Base-by-base conservation (phyloP, 1,140 invertebrate genomes). In the Bombus pascuorum region DNA sequence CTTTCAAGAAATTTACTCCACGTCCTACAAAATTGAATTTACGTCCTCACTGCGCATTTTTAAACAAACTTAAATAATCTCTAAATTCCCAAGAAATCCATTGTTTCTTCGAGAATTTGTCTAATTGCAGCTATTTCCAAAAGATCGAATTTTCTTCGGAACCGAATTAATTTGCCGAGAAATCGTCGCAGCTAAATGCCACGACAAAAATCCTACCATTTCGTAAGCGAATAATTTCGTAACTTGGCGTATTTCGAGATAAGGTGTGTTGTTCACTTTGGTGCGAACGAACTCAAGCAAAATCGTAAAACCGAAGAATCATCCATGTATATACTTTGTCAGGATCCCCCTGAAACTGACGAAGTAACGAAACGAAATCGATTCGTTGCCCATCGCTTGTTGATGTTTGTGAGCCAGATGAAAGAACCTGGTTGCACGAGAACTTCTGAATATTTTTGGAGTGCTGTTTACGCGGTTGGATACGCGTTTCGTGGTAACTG, bases 371-470 rank as follows among this genome's bases (percentile, higher is more conserved):
- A 57, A 66, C n/a, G 71, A 32, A 74, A 74, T 73, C 71, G 59
- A 82, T 82, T 82, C 71, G 80, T 81, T 28, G 71, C 47, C 47
- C 47, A 53, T 53, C 47, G 47, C 70, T 53, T 82, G 71, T 82
- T 74, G 80, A 82, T 59, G 70, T 82, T 72, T 42, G 39, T n/a
- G 10, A n/a, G 34, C 37, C 34, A 73, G 80, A 81, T 81, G 80
- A 81, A 81, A 81, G 80, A 81, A 70, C 53, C n/a, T 22, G 68
- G 34, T 59, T 25, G 37, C 70, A 42, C 37, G 75, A 81, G 80
- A 81, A 81, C 47, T 81, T 59, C 39, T 37, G 80, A 82, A 82
- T 82, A 82, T 82, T 82, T 82, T 74, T 82, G 80, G 80, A 82
- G 57, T 73, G 80, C n/a, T 82, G 80, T 82, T 82, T 82, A 82